A percentile compares a stretch with the other conserved stretches of the same genome.
phyloP scores from a whole-genome alignment of 2,888 invertebrate species.

The Auanema sp. region DNA sequence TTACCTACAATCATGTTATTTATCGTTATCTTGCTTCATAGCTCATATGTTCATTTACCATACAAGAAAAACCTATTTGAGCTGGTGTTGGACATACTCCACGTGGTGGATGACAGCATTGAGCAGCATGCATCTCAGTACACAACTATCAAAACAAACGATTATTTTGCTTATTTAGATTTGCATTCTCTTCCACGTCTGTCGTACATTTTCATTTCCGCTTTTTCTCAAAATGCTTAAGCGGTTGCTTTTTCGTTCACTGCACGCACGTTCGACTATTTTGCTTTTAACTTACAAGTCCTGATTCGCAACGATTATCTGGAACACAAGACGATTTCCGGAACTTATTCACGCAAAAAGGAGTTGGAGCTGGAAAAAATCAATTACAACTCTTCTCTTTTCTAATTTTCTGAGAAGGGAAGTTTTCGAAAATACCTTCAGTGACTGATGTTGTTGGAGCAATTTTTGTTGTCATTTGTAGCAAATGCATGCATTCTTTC shows the following conservation, averaged over 20 bases:
- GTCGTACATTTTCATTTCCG: too few species aligned
- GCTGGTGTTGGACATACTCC: conserved; percentile 10
- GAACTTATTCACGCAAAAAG: conserved; percentile 9
- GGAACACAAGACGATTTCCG: conserved; percentile 5
- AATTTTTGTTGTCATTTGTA: too few species aligned
- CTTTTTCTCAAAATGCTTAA: too few species aligned
- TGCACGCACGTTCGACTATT: background rate
- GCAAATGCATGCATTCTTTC: conserved; percentile 8
- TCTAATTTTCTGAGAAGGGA: too few species aligned
- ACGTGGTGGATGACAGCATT: conserved; percentile 16
- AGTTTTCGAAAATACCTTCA: too few species aligned
- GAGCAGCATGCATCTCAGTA: background rate
- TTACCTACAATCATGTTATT: conserved; percentile 3
- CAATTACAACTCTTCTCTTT: background rate
- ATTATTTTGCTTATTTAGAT: too few species aligned
- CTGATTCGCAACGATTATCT: conserved; percentile 12
- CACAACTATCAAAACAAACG: conserved; percentile 12
- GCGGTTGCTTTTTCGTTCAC: too few species aligned
- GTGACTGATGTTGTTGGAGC: too few species aligned
- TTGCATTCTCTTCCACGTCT: too few species aligned
- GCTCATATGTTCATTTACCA: conserved; percentile 3
- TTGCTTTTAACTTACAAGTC: conserved; percentile 6
- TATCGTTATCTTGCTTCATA: background rate
- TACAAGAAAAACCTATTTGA: conserved; percentile 11
- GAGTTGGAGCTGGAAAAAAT: conserved; percentile 2